phyloP scores from a whole-genome alignment of 2,888 invertebrate species.

The Ellobium chinense region DNA sequence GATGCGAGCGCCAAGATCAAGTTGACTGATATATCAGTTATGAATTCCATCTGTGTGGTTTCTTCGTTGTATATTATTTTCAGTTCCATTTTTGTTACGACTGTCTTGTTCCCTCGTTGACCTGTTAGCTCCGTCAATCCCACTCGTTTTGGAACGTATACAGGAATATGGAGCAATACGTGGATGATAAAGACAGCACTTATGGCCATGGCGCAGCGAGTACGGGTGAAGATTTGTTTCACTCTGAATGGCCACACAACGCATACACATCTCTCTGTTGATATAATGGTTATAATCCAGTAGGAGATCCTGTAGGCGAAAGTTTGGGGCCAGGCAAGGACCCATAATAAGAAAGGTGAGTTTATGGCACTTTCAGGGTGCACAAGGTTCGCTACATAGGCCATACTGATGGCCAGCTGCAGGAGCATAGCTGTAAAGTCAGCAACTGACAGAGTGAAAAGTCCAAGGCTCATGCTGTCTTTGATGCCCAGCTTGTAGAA shows the following conservation, averaged over 20 bases:
- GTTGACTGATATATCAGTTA: neutral
- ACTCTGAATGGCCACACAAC: constrained; percentile 22
- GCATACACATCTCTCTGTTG: constrained; percentile 10
- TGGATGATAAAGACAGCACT: neutral
- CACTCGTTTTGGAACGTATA: neutral
- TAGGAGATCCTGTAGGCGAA: neutral
- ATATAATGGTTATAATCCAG: neutral
- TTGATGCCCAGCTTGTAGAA: neutral
- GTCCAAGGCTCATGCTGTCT: constrained; percentile 24
- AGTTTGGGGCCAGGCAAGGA: too few relatives aligned
- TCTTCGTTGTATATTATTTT: neutral
- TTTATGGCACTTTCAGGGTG: too few relatives aligned
- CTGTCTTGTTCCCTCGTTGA: neutral
- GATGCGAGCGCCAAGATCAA: neutral
- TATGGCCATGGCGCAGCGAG: neutral
- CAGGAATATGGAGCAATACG: neutral
- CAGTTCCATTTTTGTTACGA: neutral
- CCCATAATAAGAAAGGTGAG: too few relatives aligned
- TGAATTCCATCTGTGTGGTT: neutral
- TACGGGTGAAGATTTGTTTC: constrained; percentile 9
- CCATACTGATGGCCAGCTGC: neutral
- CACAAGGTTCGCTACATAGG: neutral
- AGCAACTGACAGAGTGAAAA: neutral
- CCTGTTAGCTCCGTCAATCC: neutral
- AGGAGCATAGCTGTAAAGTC: neutral